These are phyloP conservation scores for Macaria liturata DNA, from an alignment of 2,888 invertebrate genomes.

Conservation along the genomic window DNA sequence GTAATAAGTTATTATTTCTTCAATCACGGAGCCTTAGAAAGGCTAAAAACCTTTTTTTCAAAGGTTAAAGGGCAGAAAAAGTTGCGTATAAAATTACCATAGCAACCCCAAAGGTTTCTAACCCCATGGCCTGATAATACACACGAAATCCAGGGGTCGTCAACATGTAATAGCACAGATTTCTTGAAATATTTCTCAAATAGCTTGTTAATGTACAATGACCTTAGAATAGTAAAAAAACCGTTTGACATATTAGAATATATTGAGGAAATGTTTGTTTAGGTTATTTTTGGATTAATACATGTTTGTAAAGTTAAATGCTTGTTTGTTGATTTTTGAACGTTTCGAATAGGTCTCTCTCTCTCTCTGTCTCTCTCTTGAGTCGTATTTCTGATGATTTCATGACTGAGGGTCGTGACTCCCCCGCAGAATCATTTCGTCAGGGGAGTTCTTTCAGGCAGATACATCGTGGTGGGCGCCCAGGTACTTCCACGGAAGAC, in stretches of 20 bases:
- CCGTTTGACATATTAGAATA: conserved; percentile 21
- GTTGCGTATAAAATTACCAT: conserved; percentile 30
- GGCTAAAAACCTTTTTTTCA: not conserved
- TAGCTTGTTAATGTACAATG: conserved; percentile 37
- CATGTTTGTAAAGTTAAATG: too few relatives aligned
- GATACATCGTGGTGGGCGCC: too few relatives aligned
- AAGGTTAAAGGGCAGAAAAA: conserved; percentile 2
- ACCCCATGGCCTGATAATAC: conserved; percentile 21
- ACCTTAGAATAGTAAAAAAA: conserved; percentile 23
- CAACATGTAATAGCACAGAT: conserved; percentile 45
- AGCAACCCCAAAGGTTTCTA: conserved; percentile 31
- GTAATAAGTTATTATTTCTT: too few relatives aligned
- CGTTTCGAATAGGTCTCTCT: too few relatives aligned
- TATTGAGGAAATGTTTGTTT: conserved; percentile 14
- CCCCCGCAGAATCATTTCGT: too few relatives aligned
- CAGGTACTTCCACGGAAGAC: too few relatives aligned
- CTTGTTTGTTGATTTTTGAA: too few relatives aligned
- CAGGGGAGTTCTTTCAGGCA: too few relatives aligned
- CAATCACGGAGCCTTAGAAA: too few relatives aligned
- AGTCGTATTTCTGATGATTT: too few relatives aligned
- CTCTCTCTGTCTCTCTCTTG: too few relatives aligned
- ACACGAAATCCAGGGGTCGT: conserved; percentile 36
- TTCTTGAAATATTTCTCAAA: conserved; percentile 33
- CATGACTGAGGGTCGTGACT: too few relatives aligned
- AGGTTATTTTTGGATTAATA: conserved; percentile 10